Evolutionary conservation across 2,888 invertebrate genomes (phyloP).

Genomic region (Harpagoxenus sublaevis): DNA sequence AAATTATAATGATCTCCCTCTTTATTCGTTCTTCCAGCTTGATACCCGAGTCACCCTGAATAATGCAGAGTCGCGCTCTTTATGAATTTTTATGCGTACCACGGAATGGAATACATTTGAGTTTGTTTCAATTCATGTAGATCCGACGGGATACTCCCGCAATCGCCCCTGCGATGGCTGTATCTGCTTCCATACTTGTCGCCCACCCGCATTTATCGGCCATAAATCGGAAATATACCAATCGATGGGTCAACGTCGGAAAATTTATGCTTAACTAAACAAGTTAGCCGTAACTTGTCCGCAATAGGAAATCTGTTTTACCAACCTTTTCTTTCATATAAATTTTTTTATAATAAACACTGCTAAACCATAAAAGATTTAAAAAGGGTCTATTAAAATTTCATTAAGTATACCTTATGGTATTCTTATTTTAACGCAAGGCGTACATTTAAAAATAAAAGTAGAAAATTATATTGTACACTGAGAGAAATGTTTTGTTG

Average conservation of each 20-base stretch:
- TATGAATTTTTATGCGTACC: constrained; percentile 84
- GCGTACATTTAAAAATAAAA: background rate
- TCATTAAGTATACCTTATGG: background rate
- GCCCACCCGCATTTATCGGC: background rate
- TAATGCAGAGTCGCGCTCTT: constrained; percentile 83
- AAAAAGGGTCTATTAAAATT: background rate
- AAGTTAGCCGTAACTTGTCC: constrained; percentile 1
- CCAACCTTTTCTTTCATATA: background rate
- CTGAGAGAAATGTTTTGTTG: too few relatives aligned
- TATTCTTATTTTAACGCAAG: background rate
- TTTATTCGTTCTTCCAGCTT: constrained; percentile 70
- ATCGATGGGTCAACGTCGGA: background rate
- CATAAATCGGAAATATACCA: constrained; percentile 22
- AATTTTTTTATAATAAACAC: background rate
- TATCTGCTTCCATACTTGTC: constrained; percentile 7
- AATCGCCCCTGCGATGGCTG: background rate
- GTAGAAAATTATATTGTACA: background rate
- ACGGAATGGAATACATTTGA: constrained; percentile 80
- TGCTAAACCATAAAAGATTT: background rate
- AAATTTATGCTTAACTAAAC: constrained; percentile 22
- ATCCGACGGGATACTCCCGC: constrained; percentile 16
- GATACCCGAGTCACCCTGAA: constrained; percentile 78
- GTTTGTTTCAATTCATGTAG: constrained; percentile 66
- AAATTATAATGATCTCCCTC: constrained; percentile 82
- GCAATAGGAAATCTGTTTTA: background rate